Evolutionary conservation across 2,797 vertebrate genomes (phyloP).

Genomic region (Brachymystax lenok): DNA sequence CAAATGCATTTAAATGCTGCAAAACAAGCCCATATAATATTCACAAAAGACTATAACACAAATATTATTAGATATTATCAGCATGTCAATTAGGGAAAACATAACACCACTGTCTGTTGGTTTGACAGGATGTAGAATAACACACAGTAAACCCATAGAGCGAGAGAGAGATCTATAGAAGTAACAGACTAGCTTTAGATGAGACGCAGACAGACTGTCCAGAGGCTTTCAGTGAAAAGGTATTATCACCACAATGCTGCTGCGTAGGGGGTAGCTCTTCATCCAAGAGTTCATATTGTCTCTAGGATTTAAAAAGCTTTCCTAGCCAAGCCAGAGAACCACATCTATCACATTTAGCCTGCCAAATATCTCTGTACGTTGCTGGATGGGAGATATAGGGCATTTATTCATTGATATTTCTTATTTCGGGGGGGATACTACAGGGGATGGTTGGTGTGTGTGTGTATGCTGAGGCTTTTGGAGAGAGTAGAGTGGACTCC

Average conservation of each 20-base stretch:
- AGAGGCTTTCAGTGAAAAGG: conserved; percentile 46
- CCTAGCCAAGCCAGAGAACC: conserved; percentile 53
- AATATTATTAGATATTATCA: conserved; percentile 2
- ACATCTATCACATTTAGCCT: conserved; percentile 37
- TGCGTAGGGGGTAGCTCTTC: conserved; percentile 45
- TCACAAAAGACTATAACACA: neutral
- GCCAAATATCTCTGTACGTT: neutral
- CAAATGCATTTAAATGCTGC: too few species aligned
- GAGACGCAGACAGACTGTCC: conserved; percentile 57
- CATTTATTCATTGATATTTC: neutral
- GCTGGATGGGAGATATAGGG: neutral
- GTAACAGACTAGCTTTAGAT: conserved; percentile 50
- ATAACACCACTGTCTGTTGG: neutral
- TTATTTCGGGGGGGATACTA: neutral
- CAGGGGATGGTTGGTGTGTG: conserved; percentile 30
- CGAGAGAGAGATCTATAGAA: conserved; percentile 33
- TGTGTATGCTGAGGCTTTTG: neutral
- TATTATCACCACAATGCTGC: conserved; percentile 47
- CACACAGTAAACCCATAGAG: neutral
- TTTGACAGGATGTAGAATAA: neutral
- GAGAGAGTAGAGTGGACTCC: conserved; percentile 38
- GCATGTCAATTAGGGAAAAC: neutral
- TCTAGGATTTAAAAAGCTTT: conserved; percentile 49
- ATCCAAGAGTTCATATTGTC: conserved; percentile 57
- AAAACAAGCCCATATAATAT: too few species aligned